phyloP scores from a whole-genome alignment of 2,888 invertebrate species.

The Nephrotoma guestfalica region DNA sequence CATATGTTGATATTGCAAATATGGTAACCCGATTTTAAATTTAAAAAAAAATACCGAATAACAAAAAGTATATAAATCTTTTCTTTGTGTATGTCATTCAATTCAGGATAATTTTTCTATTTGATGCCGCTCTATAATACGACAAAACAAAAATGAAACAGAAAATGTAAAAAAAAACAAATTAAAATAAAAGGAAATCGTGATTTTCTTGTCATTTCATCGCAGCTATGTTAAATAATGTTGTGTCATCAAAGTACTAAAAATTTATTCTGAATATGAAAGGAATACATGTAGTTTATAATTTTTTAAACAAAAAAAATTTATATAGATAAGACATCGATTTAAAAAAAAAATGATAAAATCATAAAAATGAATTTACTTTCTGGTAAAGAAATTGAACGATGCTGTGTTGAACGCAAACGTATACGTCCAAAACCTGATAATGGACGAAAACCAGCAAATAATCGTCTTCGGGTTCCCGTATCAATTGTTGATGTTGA shows the following conservation, averaged over 20 bases:
- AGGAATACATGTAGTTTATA: neutral
- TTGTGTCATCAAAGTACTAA: conserved; percentile 11
- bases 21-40: neutral
- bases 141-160: conserved; percentile 5
- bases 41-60: neutral
- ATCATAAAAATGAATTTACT: conserved; percentile 37
- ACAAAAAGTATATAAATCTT: neutral
- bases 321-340: conserved; percentile 11
- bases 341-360: conserved; percentile 17
- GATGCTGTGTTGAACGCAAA: conserved; percentile 57
- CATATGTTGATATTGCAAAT: neutral
- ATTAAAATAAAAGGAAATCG: conserved; percentile 17
- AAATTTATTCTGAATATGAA: conserved; percentile 9
- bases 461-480: conserved; percentile 58
- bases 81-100: neutral
- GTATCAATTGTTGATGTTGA: conserved; percentile 32
- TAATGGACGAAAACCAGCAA: conserved; percentile 68
- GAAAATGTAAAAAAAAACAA: conserved; percentile 17
- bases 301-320: neutral
- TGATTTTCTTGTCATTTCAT: conserved; percentile 30
- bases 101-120: neutral
- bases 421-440: conserved; percentile 58
- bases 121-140: neutral
- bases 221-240: conserved; percentile 18
- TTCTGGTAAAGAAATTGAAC: conserved; percentile 76